These are phyloP conservation scores for Anadara kagoshimensis DNA, from an alignment of 1,140 invertebrate species.

Conservation along the genomic window DNA sequence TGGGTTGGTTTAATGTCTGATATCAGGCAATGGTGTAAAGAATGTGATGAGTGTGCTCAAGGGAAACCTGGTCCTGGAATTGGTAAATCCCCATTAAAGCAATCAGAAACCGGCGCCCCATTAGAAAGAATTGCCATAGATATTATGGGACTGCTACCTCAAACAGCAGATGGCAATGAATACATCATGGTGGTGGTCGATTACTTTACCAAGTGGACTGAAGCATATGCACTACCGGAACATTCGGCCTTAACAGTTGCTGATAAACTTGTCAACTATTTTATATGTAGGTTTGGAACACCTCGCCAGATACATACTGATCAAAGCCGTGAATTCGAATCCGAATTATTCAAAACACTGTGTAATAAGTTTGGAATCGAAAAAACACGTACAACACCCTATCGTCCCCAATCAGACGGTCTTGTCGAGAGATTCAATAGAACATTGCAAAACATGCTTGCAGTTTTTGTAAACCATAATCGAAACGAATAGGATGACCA, in stretches of 20 bases:
- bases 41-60: constrained; percentile 27
- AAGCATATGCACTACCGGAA: constrained; percentile 51
- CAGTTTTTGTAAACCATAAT: constrained; percentile 48
- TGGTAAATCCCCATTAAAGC: constrained; percentile 13
- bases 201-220: constrained; percentile 54
- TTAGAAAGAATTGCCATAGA: constrained; percentile 27
- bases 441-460: constrained; percentile 47
- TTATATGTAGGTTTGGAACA: constrained; percentile 32
- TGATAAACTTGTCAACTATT: constrained; percentile 33
- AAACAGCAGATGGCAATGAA: constrained; percentile 36
- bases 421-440: constrained; percentile 59
- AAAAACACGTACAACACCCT: constrained; percentile 53
- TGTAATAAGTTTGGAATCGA: constrained; percentile 18
- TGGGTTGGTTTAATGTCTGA: too few species aligned
- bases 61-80: constrained; percentile 23
- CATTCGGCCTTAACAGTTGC: constrained; percentile 25
- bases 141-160: too few species aligned
- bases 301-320: constrained; percentile 30
- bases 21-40: constrained; percentile 8
- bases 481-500: constrained; percentile 54
- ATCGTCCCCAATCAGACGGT: constrained; percentile 65
- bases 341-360: constrained; percentile 16
- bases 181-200: constrained; percentile 59
- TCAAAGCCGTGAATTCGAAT: constrained; percentile 36
- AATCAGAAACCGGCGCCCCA: constrained; percentile 4